phyloP scores from a whole-genome alignment of 1,140 invertebrate genomes.

The Streblospio benedicti region DNA sequence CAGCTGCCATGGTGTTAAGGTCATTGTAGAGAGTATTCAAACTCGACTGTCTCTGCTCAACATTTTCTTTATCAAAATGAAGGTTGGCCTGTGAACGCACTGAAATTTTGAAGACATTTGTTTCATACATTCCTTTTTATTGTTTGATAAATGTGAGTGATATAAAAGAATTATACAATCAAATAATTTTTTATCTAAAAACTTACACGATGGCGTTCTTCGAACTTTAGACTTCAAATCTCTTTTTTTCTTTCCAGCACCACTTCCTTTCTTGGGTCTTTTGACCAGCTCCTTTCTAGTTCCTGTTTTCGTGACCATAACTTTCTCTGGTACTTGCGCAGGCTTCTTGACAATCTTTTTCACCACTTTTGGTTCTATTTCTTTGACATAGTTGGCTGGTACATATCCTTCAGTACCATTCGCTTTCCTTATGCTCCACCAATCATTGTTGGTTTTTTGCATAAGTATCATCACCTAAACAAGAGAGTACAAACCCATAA shows the following conservation, averaged over 20 bases:
- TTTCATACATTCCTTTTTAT: neutral
- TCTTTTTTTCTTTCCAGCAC: conserved; percentile 22
- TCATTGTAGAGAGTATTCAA: conserved; percentile 74
- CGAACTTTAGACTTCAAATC: conserved; percentile 28
- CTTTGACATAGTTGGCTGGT: conserved; percentile 91
- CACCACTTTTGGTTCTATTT: conserved; percentile 77
- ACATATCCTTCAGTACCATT: conserved; percentile 92
- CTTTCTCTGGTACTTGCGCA: conserved; percentile 70
- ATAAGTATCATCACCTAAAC: conserved; percentile 74
- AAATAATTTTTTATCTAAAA: conserved; percentile 1
- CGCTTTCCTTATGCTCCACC: conserved; percentile 92
- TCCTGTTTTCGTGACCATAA: conserved; percentile 80
- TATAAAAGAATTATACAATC: neutral
- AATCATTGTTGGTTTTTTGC: conserved; percentile 91
- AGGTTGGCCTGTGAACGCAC: conserved; percentile 43
- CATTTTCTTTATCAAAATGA: conserved; percentile 62
- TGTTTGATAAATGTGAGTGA: neutral
- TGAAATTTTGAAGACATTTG: conserved; percentile 21
- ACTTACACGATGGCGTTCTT: conserved; percentile 39
- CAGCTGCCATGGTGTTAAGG: conserved; percentile 67
- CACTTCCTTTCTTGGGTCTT: conserved; percentile 18
- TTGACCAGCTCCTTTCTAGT: conserved; percentile 57
- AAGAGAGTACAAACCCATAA: conserved; percentile 28
- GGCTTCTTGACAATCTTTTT: conserved; percentile 73
- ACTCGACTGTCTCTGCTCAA: conserved; percentile 69